Evolutionary conservation across 2,797 vertebrate genomes (phyloP), one percentile per base, ranked within the genome.

Genomic region (Gila robusta): DNA sequence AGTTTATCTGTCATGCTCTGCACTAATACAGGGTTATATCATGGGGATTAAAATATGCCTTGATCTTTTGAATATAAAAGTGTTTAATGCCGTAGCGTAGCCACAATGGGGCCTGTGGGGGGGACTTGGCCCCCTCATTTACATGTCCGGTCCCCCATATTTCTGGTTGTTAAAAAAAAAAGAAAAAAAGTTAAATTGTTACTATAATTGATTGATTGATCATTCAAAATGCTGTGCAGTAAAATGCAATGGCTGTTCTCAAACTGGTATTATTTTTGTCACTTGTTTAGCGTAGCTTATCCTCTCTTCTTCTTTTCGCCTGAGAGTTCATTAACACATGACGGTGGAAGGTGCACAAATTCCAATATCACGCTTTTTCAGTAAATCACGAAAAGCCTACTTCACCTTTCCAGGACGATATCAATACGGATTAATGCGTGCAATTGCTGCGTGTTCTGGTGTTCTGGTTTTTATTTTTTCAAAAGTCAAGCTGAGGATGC

Each of bases 1-100:
- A 54, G 82, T 56, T 89, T 85, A 88, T 87, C 89, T 91, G 86
- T 49, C 14, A 88, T 85, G 82, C 64, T 74, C 10, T 74, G 74
- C 86, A 80, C 85, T 84, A 85, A 89, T 88, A 82, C 21, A 28
- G 23, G 14, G 47, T 56, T 14, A 17, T 69, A 56, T 71, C 16
- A 12, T 2, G 8, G 41, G 8, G 66, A 71, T 54, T 71, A 4
- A 49, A 35, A 52, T 49, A 23, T 35, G 11, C 44, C 19, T 37
- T 54, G 7, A 11, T 56, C 28, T 74, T 59, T 47, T 59, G n/a
- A 32, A 56, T 54, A 37, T 47, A 66, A 80, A 79, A 80, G 28
- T 49, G n/a, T 44, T 66, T 32, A 32, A 66, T 66, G 26, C 28
- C 3, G 1, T 17, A 66, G 14, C 1, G 6, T 28, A 28, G 26